These are phyloP conservation scores for Cyphomyrus discorhynchus DNA, from an alignment of 2,113 vertebrate genomes.

Conservation along the genomic window DNA sequence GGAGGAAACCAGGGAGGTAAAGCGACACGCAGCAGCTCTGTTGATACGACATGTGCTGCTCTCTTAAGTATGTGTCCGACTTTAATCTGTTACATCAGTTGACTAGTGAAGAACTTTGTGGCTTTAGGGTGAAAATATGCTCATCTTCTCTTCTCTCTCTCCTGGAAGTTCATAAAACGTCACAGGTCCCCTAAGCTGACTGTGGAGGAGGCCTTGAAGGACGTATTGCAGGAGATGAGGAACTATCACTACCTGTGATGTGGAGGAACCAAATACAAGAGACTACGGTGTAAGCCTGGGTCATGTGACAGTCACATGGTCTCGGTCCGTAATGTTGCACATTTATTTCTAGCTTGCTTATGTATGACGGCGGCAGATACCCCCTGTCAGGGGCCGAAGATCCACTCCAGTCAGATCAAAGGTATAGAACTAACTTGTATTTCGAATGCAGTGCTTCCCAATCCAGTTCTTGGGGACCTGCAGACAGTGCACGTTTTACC, in stretches of 20 bases:
- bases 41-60: background rate
- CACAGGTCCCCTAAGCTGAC: conserved; percentile 58
- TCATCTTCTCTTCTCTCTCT: background rate
- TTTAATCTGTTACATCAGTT: background rate
- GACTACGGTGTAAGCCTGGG: background rate
- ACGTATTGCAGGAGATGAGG: conserved; percentile 52
- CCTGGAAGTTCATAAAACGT: conserved; percentile 64
- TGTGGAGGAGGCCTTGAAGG: conserved; percentile 51
- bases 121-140: background rate
- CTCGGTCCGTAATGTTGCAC: background rate
- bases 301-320: background rate
- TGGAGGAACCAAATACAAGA: background rate
- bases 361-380: background rate
- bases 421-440: background rate
- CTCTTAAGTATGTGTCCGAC: background rate
- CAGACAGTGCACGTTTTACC: background rate
- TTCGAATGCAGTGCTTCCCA: background rate
- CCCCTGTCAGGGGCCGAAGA: background rate
- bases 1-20: conserved; percentile 75
- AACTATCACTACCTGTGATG: conserved; percentile 42
- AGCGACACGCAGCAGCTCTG: background rate
- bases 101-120: background rate
- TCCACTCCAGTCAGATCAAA: background rate
- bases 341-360: background rate
- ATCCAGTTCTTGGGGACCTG: too few species aligned